Conservation (phyloP, 2,888 invertebrate genomes). For the Metopia argyrocephala region DNA sequence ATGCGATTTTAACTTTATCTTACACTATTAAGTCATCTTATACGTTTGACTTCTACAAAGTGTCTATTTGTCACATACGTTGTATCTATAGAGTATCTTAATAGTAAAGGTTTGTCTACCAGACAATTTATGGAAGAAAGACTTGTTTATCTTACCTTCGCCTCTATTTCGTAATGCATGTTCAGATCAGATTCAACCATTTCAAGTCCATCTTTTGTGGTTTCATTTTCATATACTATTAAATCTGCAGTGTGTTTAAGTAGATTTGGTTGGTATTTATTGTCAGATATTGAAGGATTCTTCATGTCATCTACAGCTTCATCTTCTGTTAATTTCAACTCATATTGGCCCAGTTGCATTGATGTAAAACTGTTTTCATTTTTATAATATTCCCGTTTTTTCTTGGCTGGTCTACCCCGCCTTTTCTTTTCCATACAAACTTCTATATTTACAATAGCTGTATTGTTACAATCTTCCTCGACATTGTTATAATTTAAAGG, state of each 20-base stretch:
- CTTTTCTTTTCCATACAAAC: background rate
- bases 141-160: background rate
- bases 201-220: background rate
- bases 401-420: background rate
- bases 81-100: too few relatives aligned
- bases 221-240: background rate
- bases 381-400: background rate
- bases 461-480: background rate
- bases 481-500: background rate
- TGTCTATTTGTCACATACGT: too few relatives aligned
- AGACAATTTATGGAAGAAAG: background rate
- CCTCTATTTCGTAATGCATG: background rate
- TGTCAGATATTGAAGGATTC: background rate
- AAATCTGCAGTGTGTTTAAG: background rate
- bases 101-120: too few relatives aligned
- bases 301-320: too few relatives aligned
- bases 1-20: too few relatives aligned
- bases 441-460: background rate
- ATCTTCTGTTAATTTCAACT: background rate
- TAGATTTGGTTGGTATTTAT: background rate
- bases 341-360: background rate
- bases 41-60: too few relatives aligned
- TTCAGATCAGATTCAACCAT: background rate
- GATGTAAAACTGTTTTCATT: background rate
- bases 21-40: too few relatives aligned